Evolutionary conservation across 2,888 invertebrate genomes (phyloP).

Genomic region (Eutolmus rufibarbis): DNA sequence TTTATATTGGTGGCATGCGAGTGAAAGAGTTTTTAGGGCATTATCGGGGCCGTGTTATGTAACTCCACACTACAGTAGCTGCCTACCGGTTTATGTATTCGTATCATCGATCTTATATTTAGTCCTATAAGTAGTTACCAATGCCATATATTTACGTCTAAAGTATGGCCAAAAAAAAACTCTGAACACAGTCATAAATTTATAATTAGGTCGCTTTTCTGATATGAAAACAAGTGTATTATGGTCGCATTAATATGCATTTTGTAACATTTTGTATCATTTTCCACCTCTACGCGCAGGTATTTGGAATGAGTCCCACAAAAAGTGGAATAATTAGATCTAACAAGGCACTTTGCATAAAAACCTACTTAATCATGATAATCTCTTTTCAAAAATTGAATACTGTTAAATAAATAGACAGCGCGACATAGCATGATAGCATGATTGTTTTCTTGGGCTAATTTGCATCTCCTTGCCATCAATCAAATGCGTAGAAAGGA

Average conservation of each 20-base stretch:
- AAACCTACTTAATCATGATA: constrained; percentile 41
- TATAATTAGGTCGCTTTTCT: constrained; percentile 1
- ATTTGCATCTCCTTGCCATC: constrained; percentile 39
- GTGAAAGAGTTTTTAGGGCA: neutral
- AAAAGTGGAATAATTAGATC: constrained; percentile 25
- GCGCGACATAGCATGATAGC: constrained; percentile 3
- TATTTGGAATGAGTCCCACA: neutral
- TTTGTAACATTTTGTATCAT: constrained; percentile 7
- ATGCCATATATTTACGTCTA: neutral
- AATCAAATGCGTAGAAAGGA: constrained; percentile 25
- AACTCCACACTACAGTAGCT: neutral
- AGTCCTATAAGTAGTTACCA: neutral
- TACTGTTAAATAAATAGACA: constrained; percentile 22
- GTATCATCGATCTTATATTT: neutral
- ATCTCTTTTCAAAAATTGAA: constrained; percentile 30
- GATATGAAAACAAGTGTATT: constrained; percentile 9
- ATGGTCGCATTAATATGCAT: constrained; percentile 3
- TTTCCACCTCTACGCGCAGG: neutral
- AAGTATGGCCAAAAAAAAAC: neutral
- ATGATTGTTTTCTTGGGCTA: constrained; percentile 25
- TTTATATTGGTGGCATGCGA: neutral
- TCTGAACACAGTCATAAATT: neutral
- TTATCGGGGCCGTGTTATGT: neutral
- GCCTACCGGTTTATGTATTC: neutral
- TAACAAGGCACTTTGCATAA: constrained; percentile 36